Percentiles rank a stretch among this genome's conserved stretches.
Evolutionary conservation across 2,888 invertebrate genomes (phyloP).

Genomic region (Drosophila cyrtoloma): DNA sequence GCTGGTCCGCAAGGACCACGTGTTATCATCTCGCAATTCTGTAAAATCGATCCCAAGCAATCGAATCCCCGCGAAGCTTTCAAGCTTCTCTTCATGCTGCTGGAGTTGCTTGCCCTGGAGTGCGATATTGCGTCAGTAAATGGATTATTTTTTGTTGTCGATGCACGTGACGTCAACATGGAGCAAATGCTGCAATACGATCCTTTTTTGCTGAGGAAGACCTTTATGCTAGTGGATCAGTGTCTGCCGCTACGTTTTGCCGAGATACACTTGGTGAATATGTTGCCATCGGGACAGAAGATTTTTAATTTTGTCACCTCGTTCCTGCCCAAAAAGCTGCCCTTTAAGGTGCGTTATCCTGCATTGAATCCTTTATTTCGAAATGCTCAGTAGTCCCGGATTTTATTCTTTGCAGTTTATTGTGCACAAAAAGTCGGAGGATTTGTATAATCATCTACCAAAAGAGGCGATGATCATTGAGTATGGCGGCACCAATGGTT

Average conservation of each 20-base stretch:
- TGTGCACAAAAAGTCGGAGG: constrained; percentile 80
- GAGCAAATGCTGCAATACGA: constrained; percentile 79
- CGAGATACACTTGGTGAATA: constrained; percentile 79
- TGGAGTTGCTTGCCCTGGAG: constrained; percentile 75
- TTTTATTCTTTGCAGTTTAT: constrained; percentile 58
- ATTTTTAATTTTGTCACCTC: constrained; percentile 73
- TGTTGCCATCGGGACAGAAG: constrained; percentile 69
- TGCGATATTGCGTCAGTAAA: constrained; percentile 70
- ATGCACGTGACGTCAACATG: constrained; percentile 73
- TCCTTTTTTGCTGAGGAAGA: constrained; percentile 72
- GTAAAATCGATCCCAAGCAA: constrained; percentile 72
- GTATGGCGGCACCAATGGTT: constrained; percentile 80
- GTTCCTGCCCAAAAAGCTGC: constrained; percentile 70
- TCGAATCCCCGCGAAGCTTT: constrained; percentile 72
- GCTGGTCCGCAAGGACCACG: constrained; percentile 58
- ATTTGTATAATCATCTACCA: constrained; percentile 75
- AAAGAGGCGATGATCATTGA: constrained; percentile 76
- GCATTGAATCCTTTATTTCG: neutral
- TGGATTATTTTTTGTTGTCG: constrained; percentile 74
- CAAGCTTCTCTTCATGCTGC: constrained; percentile 77
- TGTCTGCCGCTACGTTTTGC: constrained; percentile 74
- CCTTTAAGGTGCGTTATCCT: constrained; percentile 69
- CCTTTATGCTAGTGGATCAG: constrained; percentile 66
- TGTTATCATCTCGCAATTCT: constrained; percentile 76
- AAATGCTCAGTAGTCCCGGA: neutral